phyloP scores from a whole-genome alignment of 1,140 invertebrate species.

The Sipha flava region DNA sequence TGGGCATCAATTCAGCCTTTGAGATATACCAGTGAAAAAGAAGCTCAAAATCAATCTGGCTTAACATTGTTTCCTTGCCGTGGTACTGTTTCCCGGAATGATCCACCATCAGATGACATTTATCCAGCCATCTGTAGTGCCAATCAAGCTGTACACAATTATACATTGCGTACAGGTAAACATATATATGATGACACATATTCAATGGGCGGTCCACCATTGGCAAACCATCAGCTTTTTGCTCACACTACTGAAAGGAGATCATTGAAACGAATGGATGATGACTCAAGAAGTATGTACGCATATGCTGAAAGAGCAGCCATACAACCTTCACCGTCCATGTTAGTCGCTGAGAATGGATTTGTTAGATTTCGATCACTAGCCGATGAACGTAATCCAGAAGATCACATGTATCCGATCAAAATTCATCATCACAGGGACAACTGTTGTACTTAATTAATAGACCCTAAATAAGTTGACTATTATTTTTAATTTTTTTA shows the following conservation, averaged over 20 bases:
- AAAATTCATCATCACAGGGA: conserved; percentile 31
- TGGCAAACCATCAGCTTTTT: conserved; percentile 35
- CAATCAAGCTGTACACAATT: conserved; percentile 74
- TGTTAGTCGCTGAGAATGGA: conserved; percentile 76
- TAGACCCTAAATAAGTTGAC: conserved; percentile 20
- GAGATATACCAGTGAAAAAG: conserved; percentile 45
- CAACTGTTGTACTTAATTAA: conserved; percentile 29
- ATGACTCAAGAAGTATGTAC: conserved; percentile 13
- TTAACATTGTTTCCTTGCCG: conserved; percentile 64
- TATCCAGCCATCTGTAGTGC: conserved; percentile 77
- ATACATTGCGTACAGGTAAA: conserved; percentile 66
- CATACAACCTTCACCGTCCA: conserved; percentile 46
- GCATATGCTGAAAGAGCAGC: conserved; percentile 37
- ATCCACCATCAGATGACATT: conserved; percentile 46
- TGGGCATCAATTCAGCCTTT: conserved; percentile 59
- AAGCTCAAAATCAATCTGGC: conserved; percentile 46
- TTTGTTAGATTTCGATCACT: conserved; percentile 69
- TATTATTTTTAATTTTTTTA: conserved; percentile 29
- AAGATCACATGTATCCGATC: conserved; percentile 27
- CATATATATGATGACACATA: conserved; percentile 62
- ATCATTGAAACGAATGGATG: conserved; percentile 41
- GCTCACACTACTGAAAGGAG: conserved; percentile 42
- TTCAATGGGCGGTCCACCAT: conserved; percentile 50
- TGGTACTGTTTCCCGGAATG: conserved; percentile 41
- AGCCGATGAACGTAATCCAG: conserved; percentile 44